These are phyloP conservation scores for Ochropacha duplaris DNA, from an alignment of 2,888 invertebrate genomes.

Conservation along the genomic window DNA sequence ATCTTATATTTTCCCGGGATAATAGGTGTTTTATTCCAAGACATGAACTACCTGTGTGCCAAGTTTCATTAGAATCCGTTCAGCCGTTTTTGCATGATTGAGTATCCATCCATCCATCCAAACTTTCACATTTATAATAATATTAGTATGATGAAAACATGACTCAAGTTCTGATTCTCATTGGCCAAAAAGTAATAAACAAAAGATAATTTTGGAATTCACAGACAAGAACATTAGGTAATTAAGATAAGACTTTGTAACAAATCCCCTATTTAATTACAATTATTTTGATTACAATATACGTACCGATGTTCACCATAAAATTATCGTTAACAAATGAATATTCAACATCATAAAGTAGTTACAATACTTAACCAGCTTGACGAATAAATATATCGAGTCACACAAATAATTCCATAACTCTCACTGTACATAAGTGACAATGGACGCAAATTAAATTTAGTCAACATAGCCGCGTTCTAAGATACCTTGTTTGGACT, in stretches of 20 bases:
- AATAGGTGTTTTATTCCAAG: no score
- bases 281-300: conserved; percentile 3
- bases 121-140: no score
- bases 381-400: no score
- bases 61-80: no score
- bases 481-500: conserved; percentile 13
- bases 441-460: not conserved
- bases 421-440: not conserved
- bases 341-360: not conserved
- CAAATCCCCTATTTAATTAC: not conserved
- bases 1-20: no score
- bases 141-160: no score
- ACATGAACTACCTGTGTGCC: no score
- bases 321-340: not conserved
- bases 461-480: not conserved
- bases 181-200: no score
- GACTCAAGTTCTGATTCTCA: no score
- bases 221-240: not conserved
- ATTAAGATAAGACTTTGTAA: not conserved
- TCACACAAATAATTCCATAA: not conserved
- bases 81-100: no score
- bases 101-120: no score
- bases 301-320: not conserved
- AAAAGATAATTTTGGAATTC: no score
- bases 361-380: not conserved